Evolutionary conservation across 2,797 vertebrate genomes (phyloP).

Genomic region (Labroides dimidiatus): DNA sequence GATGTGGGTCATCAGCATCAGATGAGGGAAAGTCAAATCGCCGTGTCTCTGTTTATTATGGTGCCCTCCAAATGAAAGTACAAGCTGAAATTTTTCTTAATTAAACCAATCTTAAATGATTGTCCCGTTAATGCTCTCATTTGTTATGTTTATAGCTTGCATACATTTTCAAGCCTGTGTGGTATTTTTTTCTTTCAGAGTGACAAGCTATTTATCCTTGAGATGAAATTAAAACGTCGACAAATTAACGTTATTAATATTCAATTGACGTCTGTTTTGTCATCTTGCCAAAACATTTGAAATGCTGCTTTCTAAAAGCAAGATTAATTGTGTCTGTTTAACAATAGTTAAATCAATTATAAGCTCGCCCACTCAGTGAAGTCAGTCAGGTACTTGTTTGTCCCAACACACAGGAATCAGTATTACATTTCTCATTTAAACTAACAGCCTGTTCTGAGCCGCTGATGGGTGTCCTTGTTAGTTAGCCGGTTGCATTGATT

Average conservation of each 20-base stretch:
- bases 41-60: background rate
- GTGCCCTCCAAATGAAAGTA: slow-evolving; percentile 4
- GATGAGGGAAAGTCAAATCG: background rate
- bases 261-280: slow-evolving; percentile 32
- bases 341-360: slow-evolving; percentile 49
- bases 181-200: slow-evolving; percentile 1
- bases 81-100: slow-evolving; percentile 1
- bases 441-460: slow-evolving; percentile 39
- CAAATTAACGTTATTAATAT: slow-evolving; percentile 14
- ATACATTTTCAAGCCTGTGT: background rate
- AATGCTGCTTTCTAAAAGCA: slow-evolving; percentile 29
- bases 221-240: slow-evolving; percentile 24
- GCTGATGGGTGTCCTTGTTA: slow-evolving; percentile 55
- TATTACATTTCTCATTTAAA: slow-evolving; percentile 48
- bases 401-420: slow-evolving; percentile 25
- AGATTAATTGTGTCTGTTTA: slow-evolving; percentile 52
- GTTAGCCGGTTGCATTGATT: slow-evolving; percentile 43
- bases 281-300: slow-evolving; percentile 24
- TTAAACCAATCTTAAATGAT: slow-evolving; percentile 23
- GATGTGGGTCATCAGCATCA: background rate
- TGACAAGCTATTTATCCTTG: slow-evolving; percentile 9
- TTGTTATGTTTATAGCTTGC: slow-evolving; percentile 5
- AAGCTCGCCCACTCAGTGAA: slow-evolving; percentile 9
- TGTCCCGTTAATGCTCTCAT: slow-evolving; percentile 19
- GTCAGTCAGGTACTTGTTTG: slow-evolving; percentile 36